Percentiles rank a stretch among this genome's conserved stretches.
phyloP scores from a whole-genome alignment of 2,888 invertebrate species.

The Tolmerus cingulatus region DNA sequence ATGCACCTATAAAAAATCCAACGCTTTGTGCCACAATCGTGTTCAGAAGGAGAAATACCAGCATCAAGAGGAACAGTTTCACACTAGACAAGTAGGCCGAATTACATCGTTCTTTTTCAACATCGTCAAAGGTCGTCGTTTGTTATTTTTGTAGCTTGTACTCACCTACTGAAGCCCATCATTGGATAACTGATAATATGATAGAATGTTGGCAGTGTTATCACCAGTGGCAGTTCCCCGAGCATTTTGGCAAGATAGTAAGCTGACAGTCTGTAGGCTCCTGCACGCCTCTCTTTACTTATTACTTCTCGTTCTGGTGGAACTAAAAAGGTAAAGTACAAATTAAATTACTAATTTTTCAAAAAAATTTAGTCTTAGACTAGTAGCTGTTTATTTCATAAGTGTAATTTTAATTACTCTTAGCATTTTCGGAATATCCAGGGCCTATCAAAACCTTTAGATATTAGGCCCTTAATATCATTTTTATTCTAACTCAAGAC shows the following conservation, averaged over 20 bases:
- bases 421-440: too few relatives aligned
- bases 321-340: constrained; percentile 66
- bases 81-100: constrained; percentile 58
- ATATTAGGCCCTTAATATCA: too few relatives aligned
- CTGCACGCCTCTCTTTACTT: constrained; percentile 79
- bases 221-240: constrained; percentile 78
- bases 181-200: constrained; percentile 80
- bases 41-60: constrained; percentile 74
- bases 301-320: constrained; percentile 81
- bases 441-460: too few relatives aligned
- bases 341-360: neutral
- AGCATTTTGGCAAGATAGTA: constrained; percentile 85
- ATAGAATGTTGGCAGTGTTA: constrained; percentile 78
- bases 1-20: constrained; percentile 80
- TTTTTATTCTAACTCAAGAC: too few relatives aligned
- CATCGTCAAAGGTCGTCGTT: constrained; percentile 43
- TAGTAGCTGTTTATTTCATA: too few relatives aligned
- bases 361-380: neutral
- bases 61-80: constrained; percentile 73
- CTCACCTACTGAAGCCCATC: constrained; percentile 67
- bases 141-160: constrained; percentile 6
- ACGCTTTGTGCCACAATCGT: constrained; percentile 80
- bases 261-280: constrained; percentile 79
- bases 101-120: neutral
- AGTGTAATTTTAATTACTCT: too few relatives aligned